Evolutionary conservation across 2,888 invertebrate species (phyloP), one percentile per base, ranked within the genome.

Genomic region (Leptopilina syphax): DNA sequence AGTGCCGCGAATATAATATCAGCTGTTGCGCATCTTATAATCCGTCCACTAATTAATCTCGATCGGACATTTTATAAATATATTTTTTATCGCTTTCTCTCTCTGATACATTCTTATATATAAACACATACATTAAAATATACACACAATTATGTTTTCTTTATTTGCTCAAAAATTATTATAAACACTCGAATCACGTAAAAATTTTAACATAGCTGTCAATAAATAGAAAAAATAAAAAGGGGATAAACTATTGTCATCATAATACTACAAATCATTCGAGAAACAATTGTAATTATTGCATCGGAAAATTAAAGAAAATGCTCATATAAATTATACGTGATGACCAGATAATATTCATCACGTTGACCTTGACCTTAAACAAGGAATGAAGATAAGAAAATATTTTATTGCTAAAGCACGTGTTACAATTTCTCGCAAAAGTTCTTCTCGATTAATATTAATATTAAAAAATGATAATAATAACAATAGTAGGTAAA

Each of bases 301-400:
- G 6, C 60, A 60, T n/a, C 4, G 60, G 60, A 60, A 60, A 18
- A 60, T 60, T n/a, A 60, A 60, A 60, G 60, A 60, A 60, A 60
- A 18, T 60, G 60, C n/a, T 65, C 10, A 34, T 8, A 34, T 65
- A 65, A 65, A 65, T 65, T 10, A 65, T 10, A 65, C 12, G 27
- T 34, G 65, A 65, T 65, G 65, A 27, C 65, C 34, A 34, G 57
- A 77, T 77, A 79, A 79, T 57, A 79, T 77, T 81, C 73, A 81
- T 81, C 68, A 81, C 65, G 67, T 54, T 80, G 84, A 82, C 84
- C 86, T 83, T 86, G 86, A 87, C 85, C 86, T 82, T 68, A 63
- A 66, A 79, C 34, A 27, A 83, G 68, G 47, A 82, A 13, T 63
- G 54, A 50, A 67, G 80, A 80, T 81, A 63, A 78, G 76, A 50